Evolutionary conservation across 1,140 invertebrate genomes (phyloP).

Genomic region (Paralvinella palmiformis): DNA sequence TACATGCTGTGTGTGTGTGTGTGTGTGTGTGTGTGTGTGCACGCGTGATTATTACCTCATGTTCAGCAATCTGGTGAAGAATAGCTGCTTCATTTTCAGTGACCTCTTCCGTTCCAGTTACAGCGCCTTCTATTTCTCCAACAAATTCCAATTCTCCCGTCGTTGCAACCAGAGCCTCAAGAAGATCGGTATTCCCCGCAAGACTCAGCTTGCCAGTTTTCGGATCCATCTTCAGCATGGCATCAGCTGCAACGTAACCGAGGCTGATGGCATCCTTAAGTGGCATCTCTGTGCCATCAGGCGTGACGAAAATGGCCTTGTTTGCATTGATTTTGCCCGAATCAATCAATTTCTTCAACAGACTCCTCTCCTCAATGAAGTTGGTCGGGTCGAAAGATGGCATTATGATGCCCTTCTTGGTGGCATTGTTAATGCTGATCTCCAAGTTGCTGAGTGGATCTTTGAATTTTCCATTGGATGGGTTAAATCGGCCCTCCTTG

Average conservation of each 20-base stretch:
- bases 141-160: conserved; percentile 71
- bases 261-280: conserved; percentile 41
- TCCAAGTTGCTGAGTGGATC: conserved; percentile 68
- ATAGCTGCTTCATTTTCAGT: no score
- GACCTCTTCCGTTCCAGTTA: no score
- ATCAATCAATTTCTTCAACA: conserved; percentile 39
- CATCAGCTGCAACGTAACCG: conserved; percentile 53
- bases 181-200: conserved; percentile 34
- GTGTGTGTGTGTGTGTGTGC: no score
- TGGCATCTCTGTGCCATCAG: conserved; percentile 37
- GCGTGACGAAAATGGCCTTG: conserved; percentile 37
- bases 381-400: conserved; percentile 21
- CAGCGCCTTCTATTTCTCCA: conserved; percentile 71
- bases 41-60: no score
- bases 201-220: conserved; percentile 50
- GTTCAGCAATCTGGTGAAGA: no score
- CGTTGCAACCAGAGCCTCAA: conserved; percentile 33
- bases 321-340: conserved; percentile 35
- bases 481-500: conserved; percentile 28
- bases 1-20: no score
- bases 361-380: conserved; percentile 11
- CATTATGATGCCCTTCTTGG: conserved; percentile 64
- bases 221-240: conserved; percentile 66
- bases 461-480: conserved; percentile 50
- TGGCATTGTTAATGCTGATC: conserved; percentile 61